Evolutionary conservation across 2,888 invertebrate genomes (phyloP).

Genomic region (Subacronicta megacephala): DNA sequence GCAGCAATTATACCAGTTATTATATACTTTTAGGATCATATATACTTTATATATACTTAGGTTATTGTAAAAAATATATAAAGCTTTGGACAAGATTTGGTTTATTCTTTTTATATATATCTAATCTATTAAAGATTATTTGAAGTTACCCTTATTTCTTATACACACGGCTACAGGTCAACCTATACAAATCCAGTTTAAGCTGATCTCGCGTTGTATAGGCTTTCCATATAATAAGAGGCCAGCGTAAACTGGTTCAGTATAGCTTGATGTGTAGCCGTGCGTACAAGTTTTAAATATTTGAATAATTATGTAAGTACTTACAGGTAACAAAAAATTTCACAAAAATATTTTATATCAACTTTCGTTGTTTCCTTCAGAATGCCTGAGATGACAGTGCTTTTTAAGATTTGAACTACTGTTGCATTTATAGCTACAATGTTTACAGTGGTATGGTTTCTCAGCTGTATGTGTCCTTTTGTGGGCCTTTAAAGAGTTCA

Average conservation of each 20-base stretch:
- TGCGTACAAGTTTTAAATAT: too few relatives aligned
- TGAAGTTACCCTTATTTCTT: too few relatives aligned
- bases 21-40: conserved; percentile 73
- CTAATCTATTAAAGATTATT: background rate
- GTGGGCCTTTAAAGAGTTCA: conserved; percentile 83
- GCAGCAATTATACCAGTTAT: conserved; percentile 84
- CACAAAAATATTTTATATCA: too few relatives aligned
- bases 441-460: conserved; percentile 77
- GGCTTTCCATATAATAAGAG: too few relatives aligned
- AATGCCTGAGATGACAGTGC: conserved; percentile 76
- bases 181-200: too few relatives aligned
- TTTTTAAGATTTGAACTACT: conserved; percentile 87
- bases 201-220: too few relatives aligned
- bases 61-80: conserved; percentile 74
- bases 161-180: too few relatives aligned
- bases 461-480: conserved; percentile 81
- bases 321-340: too few relatives aligned
- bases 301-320: too few relatives aligned
- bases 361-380: conserved; percentile 40
- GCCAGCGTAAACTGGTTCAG: too few relatives aligned
- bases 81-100: conserved; percentile 69
- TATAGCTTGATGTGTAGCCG: too few relatives aligned
- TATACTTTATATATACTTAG: conserved; percentile 71
- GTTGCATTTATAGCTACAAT: conserved; percentile 82
- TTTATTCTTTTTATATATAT: conserved; percentile 45